Evolutionary conservation across 2,797 vertebrate species (phyloP), one percentile per base, ranked within the genome.

Genomic region (Bovichtus variegatus): DNA sequence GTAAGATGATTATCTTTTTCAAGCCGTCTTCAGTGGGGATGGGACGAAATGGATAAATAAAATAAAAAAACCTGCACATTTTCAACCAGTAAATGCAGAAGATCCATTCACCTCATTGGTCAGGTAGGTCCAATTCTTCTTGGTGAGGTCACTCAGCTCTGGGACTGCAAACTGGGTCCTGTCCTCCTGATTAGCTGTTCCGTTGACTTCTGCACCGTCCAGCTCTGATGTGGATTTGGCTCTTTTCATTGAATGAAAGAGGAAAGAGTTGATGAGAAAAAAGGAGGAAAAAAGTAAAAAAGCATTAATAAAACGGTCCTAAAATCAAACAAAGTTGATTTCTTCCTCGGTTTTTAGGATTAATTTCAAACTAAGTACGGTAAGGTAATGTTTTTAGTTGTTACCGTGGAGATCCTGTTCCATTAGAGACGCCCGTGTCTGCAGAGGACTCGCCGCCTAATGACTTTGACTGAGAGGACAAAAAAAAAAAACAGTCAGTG

Each of bases 101-200:
- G 55, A 38, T 25, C 11, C n/a, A 89, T 70, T 91, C 86, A 96
- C 96, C 80, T 97, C 96, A 54, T 96, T 94, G 61, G 90, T 91
- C 49, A 97, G 92, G 88, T 95, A 96, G 81, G 96, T 95, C 96
- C 97, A 97, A 59, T 95, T 96, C 59, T 97, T 96, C 76, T 96
- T 92, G 89, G 84, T 95, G 62, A 95, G 8, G 55, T 95, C 77
- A 6, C 92, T 6, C 0, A 94, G 84, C 78, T 96, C 94, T 49
- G 93, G 84, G 19, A 82, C 23, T 34, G 64, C 49, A 12, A 92
- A 73, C 18, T 90, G 89, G 36, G 73, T 74, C 51, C 94, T 95
- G 86, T 92, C 86, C 6, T 90, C 86, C 51, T 78, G 83, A 72
- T 93, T 90, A 72, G 83, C 34, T 40, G 92, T 89, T 16, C 86